Conservation (phyloP, 2,797 vertebrate genomes). For the Pitangus sulphuratus region DNA sequence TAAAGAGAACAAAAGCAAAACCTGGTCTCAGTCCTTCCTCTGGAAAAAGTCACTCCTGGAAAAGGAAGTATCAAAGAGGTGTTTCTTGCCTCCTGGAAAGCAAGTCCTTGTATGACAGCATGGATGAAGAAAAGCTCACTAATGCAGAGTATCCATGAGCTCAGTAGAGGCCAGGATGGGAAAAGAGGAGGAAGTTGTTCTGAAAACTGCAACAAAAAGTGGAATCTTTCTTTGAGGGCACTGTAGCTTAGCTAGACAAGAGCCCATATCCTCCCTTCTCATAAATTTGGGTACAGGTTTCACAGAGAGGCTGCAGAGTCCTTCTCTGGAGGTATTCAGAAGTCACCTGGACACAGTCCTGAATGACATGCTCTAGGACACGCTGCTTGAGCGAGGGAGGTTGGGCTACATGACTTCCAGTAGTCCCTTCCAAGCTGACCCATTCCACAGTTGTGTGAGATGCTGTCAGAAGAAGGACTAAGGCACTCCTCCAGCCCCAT, state of each 20-base stretch:
- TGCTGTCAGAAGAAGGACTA: background rate
- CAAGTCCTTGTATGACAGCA: background rate
- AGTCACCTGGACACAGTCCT: background rate
- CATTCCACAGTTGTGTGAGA: background rate
- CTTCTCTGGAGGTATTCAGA: background rate
- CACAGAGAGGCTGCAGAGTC: background rate
- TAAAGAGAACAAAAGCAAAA: background rate
- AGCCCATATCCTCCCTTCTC: background rate
- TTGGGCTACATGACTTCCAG: background rate
- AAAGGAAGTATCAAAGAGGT: background rate
- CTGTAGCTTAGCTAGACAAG: background rate
- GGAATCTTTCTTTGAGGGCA: background rate
- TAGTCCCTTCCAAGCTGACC: background rate
- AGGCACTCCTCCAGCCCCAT: background rate
- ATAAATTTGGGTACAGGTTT: background rate
- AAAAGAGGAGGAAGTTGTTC: background rate
- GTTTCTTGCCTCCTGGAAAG: background rate
- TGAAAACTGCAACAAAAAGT: background rate
- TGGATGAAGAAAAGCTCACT: background rate
- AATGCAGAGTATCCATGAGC: background rate
- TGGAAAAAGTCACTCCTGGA: background rate
- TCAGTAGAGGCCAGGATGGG: background rate
- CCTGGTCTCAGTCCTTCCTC: background rate
- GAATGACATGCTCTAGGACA: background rate
- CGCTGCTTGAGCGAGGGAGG: background rate